Evolutionary conservation across 1,140 invertebrate genomes (phyloP), one percentile per base, ranked within the genome.

Genomic region (Mya arenaria): DNA sequence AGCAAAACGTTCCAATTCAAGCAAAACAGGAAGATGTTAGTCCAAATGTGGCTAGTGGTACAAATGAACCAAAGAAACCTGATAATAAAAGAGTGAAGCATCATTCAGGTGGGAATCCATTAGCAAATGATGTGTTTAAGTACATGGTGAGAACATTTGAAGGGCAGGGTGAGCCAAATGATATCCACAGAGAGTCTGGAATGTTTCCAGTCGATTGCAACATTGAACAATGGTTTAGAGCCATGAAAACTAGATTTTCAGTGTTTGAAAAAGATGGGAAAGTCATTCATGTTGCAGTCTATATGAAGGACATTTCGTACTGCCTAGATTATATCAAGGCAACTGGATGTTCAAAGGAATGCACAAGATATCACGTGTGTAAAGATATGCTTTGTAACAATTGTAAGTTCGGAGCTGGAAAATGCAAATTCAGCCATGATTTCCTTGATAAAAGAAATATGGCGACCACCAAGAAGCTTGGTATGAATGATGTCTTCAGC

Each of bases 101-200:
- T n/a, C n/a, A n/a, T n/a, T n/a, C n/a, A n/a, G n/a, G n/a, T n/a
- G n/a, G n/a, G n/a, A 52, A 30, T 34, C 73, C 73, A 28, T 41
- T 62, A 63, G 73, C 32, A 19, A 75, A 62, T 63, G 73, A 75
- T 36, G 73, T 75, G 23, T 75, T 75, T 34, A 63, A 62, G 63
- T 75, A 63, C 32, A 44, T 75, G 58, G 73, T 75, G 19, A 75
- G 34, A 23, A 41, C 8, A 32, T 48, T 75, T 23, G 39, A 65
- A 10, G 73, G 73, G 4, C 48, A 44, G n/a, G 73, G 73, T 28
- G 62, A 56, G 23, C 73, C 73, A 30, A 58, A 75, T 30, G 73
- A 75, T 34, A 28, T 75, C 36, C 37, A 62, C 5, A n/a, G 73
- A 63, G 73, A 75, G 25, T 63, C 56, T 30, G 73, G 73, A 1